These are phyloP conservation scores for Hydrotaea diabolus DNA, from an alignment of 2,888 invertebrate genomes.

Conservation along the genomic window DNA sequence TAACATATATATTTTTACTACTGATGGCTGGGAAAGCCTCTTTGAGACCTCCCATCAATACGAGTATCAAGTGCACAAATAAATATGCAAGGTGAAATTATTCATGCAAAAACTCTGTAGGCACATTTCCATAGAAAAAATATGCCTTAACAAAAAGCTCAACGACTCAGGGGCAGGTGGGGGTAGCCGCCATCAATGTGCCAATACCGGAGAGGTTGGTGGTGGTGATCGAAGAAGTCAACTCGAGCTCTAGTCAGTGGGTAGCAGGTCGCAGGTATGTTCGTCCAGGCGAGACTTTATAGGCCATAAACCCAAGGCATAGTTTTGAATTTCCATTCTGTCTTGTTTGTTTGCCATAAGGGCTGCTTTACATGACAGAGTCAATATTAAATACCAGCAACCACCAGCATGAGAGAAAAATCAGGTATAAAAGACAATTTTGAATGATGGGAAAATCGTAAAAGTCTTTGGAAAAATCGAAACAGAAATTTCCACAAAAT, in stretches of 20 bases:
- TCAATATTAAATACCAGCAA: not conserved
- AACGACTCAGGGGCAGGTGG: constrained; percentile 44
- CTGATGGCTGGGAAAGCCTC: too few relatives aligned
- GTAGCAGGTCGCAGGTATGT: too few relatives aligned
- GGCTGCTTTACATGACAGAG: not conserved
- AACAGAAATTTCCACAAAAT: constrained; percentile 2
- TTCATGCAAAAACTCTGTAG: constrained; percentile 53
- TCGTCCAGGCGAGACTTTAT: not conserved
- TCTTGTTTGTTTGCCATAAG: not conserved
- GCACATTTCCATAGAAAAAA: constrained; percentile 41
- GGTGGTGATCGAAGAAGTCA: too few relatives aligned
- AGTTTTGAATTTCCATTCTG: not conserved
- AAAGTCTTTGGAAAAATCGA: not conserved
- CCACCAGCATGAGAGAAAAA: too few relatives aligned
- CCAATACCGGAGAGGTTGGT: too few relatives aligned
- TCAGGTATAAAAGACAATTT: not conserved
- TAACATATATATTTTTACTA: too few relatives aligned
- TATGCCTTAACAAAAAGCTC: constrained; percentile 48
- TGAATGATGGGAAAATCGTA: constrained; percentile 29
- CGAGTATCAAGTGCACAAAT: not conserved
- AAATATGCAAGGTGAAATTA: constrained; percentile 50
- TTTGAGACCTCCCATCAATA: constrained; percentile 3
- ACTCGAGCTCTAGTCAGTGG: too few relatives aligned
- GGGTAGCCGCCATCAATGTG: too few relatives aligned
- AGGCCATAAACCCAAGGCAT: not conserved